phyloP scores from a whole-genome alignment of 2,888 invertebrate species.

The Lasiommata megera region DNA sequence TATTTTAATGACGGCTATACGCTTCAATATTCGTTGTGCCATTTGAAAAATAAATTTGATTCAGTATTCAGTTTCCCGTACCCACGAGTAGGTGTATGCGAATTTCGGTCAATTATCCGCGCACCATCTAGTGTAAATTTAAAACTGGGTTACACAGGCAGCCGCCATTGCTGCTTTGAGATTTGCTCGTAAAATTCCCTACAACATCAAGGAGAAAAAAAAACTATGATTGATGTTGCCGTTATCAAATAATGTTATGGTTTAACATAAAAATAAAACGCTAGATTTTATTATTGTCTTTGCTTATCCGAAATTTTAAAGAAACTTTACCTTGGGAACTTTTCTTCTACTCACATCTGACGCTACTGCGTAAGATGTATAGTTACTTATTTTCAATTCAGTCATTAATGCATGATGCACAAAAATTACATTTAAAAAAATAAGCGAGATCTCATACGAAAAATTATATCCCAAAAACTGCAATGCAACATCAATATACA shows the following conservation, averaged over 20 bases:
- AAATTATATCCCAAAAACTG: no score
- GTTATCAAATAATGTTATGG: conserved; percentile 14
- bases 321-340: no score
- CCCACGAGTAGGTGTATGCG: conserved; percentile 17
- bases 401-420: no score
- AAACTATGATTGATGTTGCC: conserved; percentile 20
- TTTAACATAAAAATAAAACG: conserved; percentile 6
- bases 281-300: no score
- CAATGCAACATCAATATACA: no score
- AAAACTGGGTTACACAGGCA: conserved; percentile 68
- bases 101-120: conserved; percentile 55
- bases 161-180: conserved; percentile 42
- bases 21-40: conserved; percentile 11
- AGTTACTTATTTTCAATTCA: no score
- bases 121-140: conserved; percentile 61
- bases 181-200: conserved; percentile 42
- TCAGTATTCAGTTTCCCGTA: conserved; percentile 31
- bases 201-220: conserved; percentile 24
- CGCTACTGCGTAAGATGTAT: no score
- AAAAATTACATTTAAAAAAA: no score
- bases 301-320: no score
- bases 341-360: no score
- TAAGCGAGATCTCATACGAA: no score
- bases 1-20: no score
- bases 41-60: conserved; percentile 26